Percentiles rank a stretch among this genome's conserved stretches.
phyloP scores from a whole-genome alignment of 1,140 invertebrate genomes.

The Halictus rubicundus region DNA sequence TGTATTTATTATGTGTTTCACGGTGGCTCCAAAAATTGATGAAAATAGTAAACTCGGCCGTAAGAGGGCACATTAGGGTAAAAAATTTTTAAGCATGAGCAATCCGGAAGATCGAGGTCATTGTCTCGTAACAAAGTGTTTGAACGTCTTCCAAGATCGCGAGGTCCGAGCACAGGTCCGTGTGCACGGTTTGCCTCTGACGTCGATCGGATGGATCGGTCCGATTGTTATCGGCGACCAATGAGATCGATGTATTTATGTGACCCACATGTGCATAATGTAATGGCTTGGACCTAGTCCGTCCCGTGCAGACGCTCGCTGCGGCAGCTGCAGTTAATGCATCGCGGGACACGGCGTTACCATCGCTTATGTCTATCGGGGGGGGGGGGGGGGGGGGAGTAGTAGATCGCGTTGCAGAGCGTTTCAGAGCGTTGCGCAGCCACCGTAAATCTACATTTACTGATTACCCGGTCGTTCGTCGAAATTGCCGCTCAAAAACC shows the following conservation, averaged over 20 bases:
- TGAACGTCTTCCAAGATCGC: conserved; percentile 33
- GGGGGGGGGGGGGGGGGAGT: conserved; percentile 61
- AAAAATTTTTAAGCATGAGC: too few species aligned
- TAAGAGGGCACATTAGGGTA: too few species aligned
- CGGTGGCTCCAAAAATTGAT: too few species aligned
- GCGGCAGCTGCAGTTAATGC: conserved; percentile 78
- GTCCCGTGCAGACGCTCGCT: conserved; percentile 68
- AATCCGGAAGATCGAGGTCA: background rate
- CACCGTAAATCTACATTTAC: conserved; percentile 49
- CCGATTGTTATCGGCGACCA: conserved; percentile 65
- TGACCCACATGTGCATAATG: conserved; percentile 77
- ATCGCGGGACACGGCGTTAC: conserved; percentile 67
- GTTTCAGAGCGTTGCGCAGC: conserved; percentile 38
- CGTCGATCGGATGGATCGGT: conserved; percentile 53
- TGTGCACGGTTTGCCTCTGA: conserved; percentile 45
- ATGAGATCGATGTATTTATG: conserved; percentile 78
- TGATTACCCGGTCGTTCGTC: conserved; percentile 16
- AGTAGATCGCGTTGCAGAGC: background rate
- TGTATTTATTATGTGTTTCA: too few species aligned
- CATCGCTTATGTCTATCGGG: conserved; percentile 59
- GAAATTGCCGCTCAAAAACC: conserved; percentile 7
- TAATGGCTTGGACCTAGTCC: conserved; percentile 67
- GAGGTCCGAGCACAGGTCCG: background rate
- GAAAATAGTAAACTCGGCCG: too few species aligned
- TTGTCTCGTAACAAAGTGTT: background rate